phyloP scores from a whole-genome alignment of 2,113 vertebrate genomes.

The Garra rufa region DNA sequence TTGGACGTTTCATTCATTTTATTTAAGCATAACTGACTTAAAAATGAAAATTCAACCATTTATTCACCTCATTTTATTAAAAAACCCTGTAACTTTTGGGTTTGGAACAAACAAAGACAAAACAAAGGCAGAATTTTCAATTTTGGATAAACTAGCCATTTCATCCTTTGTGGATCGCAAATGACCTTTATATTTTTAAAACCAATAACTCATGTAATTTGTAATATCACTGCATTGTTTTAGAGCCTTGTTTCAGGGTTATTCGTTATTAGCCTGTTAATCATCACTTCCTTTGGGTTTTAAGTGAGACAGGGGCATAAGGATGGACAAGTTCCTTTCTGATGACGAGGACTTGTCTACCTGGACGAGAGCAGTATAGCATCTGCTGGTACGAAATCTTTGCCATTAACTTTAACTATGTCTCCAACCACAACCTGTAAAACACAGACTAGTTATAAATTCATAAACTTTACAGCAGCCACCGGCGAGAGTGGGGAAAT shows the following conservation, averaged over 20 bases:
- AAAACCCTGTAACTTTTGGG: neutral
- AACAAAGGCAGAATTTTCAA: neutral
- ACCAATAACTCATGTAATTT: neutral
- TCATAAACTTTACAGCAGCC: constrained; percentile 51
- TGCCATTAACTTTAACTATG: constrained; percentile 97
- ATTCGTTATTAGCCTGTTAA: constrained; percentile 64
- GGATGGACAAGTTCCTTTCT: constrained; percentile 66
- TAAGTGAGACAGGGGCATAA: constrained; percentile 59
- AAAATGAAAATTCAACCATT: neutral
- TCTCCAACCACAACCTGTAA: constrained; percentile 98
- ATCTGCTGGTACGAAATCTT: constrained; percentile 96
- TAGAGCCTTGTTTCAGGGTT: neutral
- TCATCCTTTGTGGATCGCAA: neutral
- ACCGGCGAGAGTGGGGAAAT: neutral
- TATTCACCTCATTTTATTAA: neutral
- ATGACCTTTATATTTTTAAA: neutral
- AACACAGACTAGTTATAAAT: constrained; percentile 89
- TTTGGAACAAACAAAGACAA: neutral
- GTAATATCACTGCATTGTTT: neutral
- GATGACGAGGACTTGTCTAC: constrained; percentile 82
- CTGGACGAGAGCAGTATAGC: constrained; percentile 96
- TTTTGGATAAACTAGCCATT: neutral
- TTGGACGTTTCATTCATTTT: neutral
- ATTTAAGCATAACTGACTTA: neutral
- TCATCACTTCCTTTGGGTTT: constrained; percentile 87